Conservation (phyloP, 1,140 invertebrate genomes). For the Tyrophagus putrescentiae region DNA sequence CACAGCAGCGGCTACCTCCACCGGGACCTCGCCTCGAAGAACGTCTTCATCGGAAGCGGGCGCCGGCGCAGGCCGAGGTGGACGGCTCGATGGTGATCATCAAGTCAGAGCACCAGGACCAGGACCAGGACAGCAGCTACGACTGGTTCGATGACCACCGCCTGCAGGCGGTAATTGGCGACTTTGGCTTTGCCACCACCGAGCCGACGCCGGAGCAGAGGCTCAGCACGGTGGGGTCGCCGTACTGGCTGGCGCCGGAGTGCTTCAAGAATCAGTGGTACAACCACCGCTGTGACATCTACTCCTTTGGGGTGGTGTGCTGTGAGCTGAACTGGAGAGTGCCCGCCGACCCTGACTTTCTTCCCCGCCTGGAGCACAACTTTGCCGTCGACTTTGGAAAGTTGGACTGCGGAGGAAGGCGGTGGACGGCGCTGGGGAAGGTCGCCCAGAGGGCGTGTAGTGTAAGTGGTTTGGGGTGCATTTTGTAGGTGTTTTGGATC, state of each 20-base stretch:
- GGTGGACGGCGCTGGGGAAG: neutral
- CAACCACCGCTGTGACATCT: constrained; percentile 49
- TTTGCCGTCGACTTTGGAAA: constrained; percentile 13
- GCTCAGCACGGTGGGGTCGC: constrained; percentile 74
- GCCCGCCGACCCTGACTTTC: constrained; percentile 82
- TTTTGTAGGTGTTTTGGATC: neutral
- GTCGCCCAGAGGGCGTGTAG: neutral
- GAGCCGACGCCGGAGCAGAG: constrained; percentile 30
- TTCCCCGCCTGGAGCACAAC: constrained; percentile 56
- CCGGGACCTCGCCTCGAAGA: constrained; percentile 81
- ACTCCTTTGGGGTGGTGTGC: constrained; percentile 85
- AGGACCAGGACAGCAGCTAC: neutral
- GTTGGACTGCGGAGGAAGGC: neutral
- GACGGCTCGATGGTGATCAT: neutral
- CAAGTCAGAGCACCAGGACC: no score
- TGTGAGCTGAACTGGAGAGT: constrained; percentile 87
- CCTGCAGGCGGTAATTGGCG: constrained; percentile 71
- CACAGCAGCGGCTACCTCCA: constrained; percentile 82
- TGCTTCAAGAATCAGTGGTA: constrained; percentile 69
- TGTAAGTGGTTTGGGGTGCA: neutral
- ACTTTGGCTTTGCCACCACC: constrained; percentile 67
- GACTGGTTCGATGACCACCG: constrained; percentile 39
- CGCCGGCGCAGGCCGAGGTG: neutral
- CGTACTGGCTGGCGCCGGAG: constrained; percentile 96
- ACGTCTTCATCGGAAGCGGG: constrained; percentile 11